Evolutionary conservation across 2,888 invertebrate genomes (phyloP).

Genomic region (Ornithoptera alexandrae): DNA sequence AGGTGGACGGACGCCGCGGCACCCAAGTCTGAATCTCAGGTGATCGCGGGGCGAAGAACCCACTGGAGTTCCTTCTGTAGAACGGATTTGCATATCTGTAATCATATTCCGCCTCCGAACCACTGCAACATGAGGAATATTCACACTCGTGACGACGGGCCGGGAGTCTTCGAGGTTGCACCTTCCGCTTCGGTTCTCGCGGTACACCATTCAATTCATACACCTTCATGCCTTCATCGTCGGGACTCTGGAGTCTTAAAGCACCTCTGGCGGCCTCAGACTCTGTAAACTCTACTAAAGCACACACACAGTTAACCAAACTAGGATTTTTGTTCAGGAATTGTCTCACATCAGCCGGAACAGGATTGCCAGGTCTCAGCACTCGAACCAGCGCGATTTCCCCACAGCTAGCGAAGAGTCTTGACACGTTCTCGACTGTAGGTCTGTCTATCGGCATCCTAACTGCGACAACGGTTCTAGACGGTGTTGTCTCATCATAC

Average conservation of each 20-base stretch:
- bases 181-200: conserved; percentile 87
- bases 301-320: conserved; percentile 91
- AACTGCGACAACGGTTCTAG: conserved; percentile 93
- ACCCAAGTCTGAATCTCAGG: conserved; percentile 82
- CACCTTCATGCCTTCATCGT: conserved; percentile 84
- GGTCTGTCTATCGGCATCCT: conserved; percentile 91
- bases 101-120: conserved; percentile 74
- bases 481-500: conserved; percentile 95
- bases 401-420: conserved; percentile 92
- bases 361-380: conserved; percentile 91
- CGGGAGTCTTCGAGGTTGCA: conserved; percentile 80
- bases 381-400: conserved; percentile 94
- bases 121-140: conserved; percentile 78
- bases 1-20: conserved; percentile 82
- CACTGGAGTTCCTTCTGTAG: conserved; percentile 69
- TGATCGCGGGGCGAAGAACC: conserved; percentile 70
- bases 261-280: conserved; percentile 92
- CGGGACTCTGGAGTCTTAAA: conserved; percentile 81
- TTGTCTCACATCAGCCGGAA: conserved; percentile 94
- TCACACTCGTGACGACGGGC: conserved; percentile 84
- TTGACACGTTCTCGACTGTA: conserved; percentile 94
- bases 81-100: conserved; percentile 69
- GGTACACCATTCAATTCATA: conserved; percentile 87
- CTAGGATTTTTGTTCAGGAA: conserved; percentile 95
- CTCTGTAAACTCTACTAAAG: conserved; percentile 93